Evolutionary conservation across 2,113 vertebrate species (phyloP).

Genomic region (Hipposideros armiger): DNA sequence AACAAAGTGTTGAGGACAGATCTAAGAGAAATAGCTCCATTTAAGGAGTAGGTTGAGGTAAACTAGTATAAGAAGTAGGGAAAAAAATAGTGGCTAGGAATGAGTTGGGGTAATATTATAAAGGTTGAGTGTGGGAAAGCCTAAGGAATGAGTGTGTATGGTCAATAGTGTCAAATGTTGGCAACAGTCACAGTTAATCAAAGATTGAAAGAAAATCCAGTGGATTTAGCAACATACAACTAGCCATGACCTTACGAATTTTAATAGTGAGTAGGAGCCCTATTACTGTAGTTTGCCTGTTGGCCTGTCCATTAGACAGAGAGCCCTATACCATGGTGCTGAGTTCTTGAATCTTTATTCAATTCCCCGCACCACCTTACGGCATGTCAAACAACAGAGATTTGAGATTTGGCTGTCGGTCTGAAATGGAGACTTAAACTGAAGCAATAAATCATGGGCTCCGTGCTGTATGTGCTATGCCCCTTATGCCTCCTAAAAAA

Average conservation of each 20-base stretch:
- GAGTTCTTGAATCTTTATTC: background rate
- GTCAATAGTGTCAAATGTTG: background rate
- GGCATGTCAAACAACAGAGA: background rate
- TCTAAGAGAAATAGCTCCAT: background rate
- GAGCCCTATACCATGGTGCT: background rate
- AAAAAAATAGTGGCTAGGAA: background rate
- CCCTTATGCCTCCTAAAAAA: constrained; percentile 58
- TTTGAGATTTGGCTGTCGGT: background rate
- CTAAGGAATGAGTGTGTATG: background rate
- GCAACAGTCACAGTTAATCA: background rate
- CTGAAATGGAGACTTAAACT: constrained; percentile 36
- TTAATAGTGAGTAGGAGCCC: background rate
- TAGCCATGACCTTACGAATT: background rate
- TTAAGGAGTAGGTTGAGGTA: background rate
- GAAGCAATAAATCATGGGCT: background rate
- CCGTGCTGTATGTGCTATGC: background rate
- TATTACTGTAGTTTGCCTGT: background rate
- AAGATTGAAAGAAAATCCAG: background rate
- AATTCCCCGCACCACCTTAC: background rate
- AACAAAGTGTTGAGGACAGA: background rate
- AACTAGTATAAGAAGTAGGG: background rate
- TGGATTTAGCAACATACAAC: background rate
- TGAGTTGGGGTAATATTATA: background rate
- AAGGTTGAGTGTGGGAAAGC: background rate
- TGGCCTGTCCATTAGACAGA: background rate